Evolutionary conservation across 2,797 vertebrate species (phyloP).

Genomic region (Acrocephalus scirpaceus): DNA sequence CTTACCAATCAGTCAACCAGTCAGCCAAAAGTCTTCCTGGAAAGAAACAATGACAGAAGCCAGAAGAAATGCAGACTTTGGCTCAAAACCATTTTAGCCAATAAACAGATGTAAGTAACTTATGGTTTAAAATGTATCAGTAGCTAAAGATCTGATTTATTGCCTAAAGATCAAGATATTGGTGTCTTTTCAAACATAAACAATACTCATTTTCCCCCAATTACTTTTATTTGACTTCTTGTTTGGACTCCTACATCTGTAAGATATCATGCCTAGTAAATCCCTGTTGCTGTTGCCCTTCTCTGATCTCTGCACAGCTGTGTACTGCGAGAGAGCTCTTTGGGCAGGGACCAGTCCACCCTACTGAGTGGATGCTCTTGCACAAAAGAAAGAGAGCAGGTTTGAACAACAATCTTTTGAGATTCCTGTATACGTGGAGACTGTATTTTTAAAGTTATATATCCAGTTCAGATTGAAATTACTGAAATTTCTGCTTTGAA

Average conservation of each 20-base stretch:
- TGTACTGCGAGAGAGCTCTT: background rate
- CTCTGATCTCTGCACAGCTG: background rate
- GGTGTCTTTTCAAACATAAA: background rate
- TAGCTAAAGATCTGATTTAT: background rate
- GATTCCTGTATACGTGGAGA: background rate
- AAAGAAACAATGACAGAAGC: background rate
- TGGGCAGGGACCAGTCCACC: background rate
- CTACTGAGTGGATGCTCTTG: background rate
- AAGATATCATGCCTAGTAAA: background rate
- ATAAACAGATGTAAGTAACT: background rate
- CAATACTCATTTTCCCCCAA: background rate
- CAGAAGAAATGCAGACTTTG: background rate
- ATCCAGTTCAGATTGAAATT: background rate
- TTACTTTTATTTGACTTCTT: background rate
- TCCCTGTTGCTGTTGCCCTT: background rate
- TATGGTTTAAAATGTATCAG: background rate
- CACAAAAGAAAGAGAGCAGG: background rate
- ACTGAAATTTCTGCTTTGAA: background rate
- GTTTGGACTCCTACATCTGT: background rate
- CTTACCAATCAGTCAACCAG: background rate
- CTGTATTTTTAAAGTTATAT: background rate
- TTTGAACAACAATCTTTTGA: background rate
- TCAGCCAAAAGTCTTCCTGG: background rate
- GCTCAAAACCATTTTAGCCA: background rate
- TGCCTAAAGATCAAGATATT: background rate